A percentile compares a stretch with the other conserved stretches of the same genome.
phyloP scores from a whole-genome alignment of 2,797 vertebrate species.

The Scleropages formosus region DNA sequence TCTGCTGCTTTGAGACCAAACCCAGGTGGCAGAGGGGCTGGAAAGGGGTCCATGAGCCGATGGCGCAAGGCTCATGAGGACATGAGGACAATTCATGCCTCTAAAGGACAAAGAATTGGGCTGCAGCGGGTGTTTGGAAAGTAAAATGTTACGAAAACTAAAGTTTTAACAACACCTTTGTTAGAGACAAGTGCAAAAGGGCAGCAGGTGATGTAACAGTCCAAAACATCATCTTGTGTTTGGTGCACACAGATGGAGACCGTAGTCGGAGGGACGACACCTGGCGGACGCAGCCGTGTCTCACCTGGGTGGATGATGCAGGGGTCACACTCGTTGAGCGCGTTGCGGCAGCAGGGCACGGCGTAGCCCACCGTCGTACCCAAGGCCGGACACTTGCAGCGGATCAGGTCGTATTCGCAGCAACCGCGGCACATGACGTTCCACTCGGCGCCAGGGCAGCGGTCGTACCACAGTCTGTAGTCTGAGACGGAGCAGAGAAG shows the following conservation, averaged over 20 bases:
- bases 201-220: too few relatives aligned
- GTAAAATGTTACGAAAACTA: too few relatives aligned
- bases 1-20: neutral
- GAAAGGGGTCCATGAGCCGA: too few relatives aligned
- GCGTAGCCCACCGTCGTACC: slow-evolving; percentile 88
- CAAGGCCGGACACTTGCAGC: slow-evolving; percentile 85
- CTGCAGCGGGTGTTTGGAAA: too few relatives aligned
- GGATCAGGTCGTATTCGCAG: slow-evolving; percentile 91
- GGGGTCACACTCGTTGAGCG: slow-evolving; percentile 90
- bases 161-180: too few relatives aligned
- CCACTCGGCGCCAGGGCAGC: slow-evolving; percentile 93
- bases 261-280: neutral
- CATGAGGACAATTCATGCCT: too few relatives aligned
- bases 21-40: too few relatives aligned
- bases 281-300: neutral
- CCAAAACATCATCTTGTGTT: too few relatives aligned
- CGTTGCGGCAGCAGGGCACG: slow-evolving; percentile 94
- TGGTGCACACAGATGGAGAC: neutral
- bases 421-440: slow-evolving; percentile 95
- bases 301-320: slow-evolving; percentile 95
- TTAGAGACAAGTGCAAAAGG: too few relatives aligned
- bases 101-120: too few relatives aligned
- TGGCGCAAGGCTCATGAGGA: too few relatives aligned
- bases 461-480: slow-evolving; percentile 86
- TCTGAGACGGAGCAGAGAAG: slow-evolving; percentile 64